Conservation (phyloP, 2,888 invertebrate species). For the Ceramica pisi region DNA sequence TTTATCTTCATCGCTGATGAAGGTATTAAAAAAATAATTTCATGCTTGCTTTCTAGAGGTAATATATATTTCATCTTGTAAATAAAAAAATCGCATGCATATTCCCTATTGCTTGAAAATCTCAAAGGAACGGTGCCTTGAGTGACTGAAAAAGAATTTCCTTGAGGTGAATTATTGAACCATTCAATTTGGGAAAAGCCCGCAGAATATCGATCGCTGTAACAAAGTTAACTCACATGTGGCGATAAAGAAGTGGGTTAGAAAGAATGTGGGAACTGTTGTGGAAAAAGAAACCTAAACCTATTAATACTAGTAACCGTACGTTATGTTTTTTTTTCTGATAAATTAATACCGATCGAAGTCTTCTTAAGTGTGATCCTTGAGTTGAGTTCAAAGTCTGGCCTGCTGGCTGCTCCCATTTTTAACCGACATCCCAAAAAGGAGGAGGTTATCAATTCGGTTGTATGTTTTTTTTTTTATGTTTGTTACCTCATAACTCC, state of each 20-base stretch:
- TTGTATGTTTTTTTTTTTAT: too few species aligned
- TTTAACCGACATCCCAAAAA: too few species aligned
- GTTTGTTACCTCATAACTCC: too few species aligned
- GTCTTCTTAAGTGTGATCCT: too few species aligned
- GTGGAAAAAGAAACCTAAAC: not conserved
- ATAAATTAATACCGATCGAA: too few species aligned
- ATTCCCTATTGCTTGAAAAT: not conserved
- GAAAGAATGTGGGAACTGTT: not conserved
- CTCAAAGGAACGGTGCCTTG: slow-evolving; percentile 4
- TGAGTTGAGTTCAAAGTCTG: too few species aligned
- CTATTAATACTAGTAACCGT: not conserved
- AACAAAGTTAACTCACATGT: not conserved
- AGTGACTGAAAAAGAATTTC: not conserved
- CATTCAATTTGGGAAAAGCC: slow-evolving; percentile 9
- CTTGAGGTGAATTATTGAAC: slow-evolving; percentile 10
- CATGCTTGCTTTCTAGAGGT: too few species aligned
- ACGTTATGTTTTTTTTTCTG: not conserved
- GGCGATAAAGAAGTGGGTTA: not conserved
- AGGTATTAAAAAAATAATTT: too few species aligned
- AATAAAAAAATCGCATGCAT: too few species aligned
- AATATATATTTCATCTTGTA: too few species aligned
- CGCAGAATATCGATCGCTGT: slow-evolving; percentile 20
- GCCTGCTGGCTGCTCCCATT: not conserved
- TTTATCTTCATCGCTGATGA: too few species aligned
- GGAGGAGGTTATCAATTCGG: too few species aligned